Evolutionary conservation across 2,888 invertebrate species (phyloP), one percentile per base, ranked within the genome.

Genomic region (Macaria liturata): DNA sequence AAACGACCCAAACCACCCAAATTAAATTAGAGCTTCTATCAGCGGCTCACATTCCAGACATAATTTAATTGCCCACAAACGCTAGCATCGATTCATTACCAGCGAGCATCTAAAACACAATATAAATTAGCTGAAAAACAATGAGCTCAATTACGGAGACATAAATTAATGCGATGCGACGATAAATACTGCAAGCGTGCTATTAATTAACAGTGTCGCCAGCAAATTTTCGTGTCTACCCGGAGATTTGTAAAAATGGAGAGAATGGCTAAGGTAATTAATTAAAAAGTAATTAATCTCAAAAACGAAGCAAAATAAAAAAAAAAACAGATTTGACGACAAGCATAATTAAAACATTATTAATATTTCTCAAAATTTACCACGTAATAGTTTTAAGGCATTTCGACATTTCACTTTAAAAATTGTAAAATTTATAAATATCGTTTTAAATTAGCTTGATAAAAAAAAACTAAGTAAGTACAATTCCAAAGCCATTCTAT

Each of bases 141-240:
- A 60, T 60, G 46, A 60, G 45, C 59, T 52, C 49, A 55, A 56
- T 55, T 52, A 60, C 40, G 20, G 43, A 39, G 42, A 46, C 37
- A 54, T 61, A 61, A 62, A 63, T 65, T 57, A 62, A 56, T 61
- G 58, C 47, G 47, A 66, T 59, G 57, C 66, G 57, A 59, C 64
- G 66, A 65, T 68, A 66, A 68, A 66, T 64, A 64, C 59, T 65
- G 68, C 66, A 66, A 65, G 81, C 75, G 79, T 74, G 78, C 83
- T 80, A 87, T 87, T 87, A 86, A 88, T 88, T 86, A 85, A 81
- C 80, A 79, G 75, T 81, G 84, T 84, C 83, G 80, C 84, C 82
- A 81, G 85, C 86, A 86, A 88, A 86, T 86, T 59, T 42, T 87
- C 81, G 85, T 87, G 83, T 83, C 78, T 79, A 77, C 78, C 42